Evolutionary conservation across 2,797 vertebrate genomes (phyloP), one percentile per base, ranked within the genome.

Genomic region (Myripristis murdjan): DNA sequence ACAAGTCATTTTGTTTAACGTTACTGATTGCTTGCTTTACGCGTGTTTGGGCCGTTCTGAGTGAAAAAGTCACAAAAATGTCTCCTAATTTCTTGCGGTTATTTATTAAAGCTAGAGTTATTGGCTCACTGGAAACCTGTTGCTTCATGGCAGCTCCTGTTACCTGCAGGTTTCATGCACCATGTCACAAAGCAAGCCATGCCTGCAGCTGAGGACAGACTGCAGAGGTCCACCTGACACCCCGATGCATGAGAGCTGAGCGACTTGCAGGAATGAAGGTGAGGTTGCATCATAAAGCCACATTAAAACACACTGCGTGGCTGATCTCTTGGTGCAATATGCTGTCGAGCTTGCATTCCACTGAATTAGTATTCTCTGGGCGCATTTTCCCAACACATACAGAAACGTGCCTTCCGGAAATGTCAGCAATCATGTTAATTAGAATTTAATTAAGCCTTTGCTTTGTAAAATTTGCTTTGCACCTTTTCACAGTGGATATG

Each of bases 81-180:
- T n/a, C n/a, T n/a, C n/a, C n/a, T n/a, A n/a, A n/a, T n/a, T n/a
- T n/a, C n/a, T n/a, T n/a, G n/a, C n/a, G n/a, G n/a, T n/a, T n/a
- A n/a, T n/a, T n/a, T n/a, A n/a, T n/a, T n/a, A n/a, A n/a, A n/a
- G n/a, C n/a, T n/a, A n/a, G n/a, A n/a, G n/a, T n/a, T n/a, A n/a
- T n/a, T n/a, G n/a, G n/a, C n/a, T n/a, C n/a, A n/a, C n/a, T n/a
- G n/a, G n/a, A n/a, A n/a, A 89, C n/a, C n/a, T n/a, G n/a, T 82
- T 85, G 84, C 52, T 73, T 78, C 52, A 43, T 55, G 62, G 84
- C 79, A 39, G 48, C 54, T 57, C 85, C 83, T 83, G 87, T 72
- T 60, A 2, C 26, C 35, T 0, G 28, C 60, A 86, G 72, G 91
- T 83, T 86, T 65, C 62, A 52, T 24, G 57, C 81, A 89, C 89